A percentile compares a stretch with the other conserved stretches of the same genome.
These are phyloP conservation scores for Hydractinia echinata DNA, from an alignment of 30 jellyfish, hydroid and myxozoan genomes.

Conservation along the genomic window DNA sequence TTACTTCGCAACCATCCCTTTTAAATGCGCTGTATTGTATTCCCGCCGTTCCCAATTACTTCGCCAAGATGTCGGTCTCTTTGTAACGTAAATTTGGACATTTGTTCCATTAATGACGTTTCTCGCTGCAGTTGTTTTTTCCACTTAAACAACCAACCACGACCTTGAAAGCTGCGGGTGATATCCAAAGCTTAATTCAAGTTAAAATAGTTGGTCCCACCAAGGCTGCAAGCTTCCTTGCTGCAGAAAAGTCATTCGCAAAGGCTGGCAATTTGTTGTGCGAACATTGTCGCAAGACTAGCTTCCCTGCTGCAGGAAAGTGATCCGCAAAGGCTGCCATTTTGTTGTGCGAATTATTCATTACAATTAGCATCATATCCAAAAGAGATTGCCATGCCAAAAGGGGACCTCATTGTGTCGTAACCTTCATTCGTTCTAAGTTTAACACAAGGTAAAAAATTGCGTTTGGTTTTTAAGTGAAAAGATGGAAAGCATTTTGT, in stretches of 20 bases:
- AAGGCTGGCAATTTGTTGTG: no score
- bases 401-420: no score
- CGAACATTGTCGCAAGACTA: no score
- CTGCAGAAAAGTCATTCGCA: not conserved
- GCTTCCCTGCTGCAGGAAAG: no score
- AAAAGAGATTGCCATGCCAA: not conserved
- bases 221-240: not conserved
- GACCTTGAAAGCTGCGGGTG: not conserved
- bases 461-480: no score
- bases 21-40: not conserved
- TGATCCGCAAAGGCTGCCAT: no score
- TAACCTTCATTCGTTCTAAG: no score
- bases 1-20: not conserved
- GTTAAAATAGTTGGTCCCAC: not conserved
- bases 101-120: not conserved
- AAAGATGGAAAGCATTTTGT: no score
- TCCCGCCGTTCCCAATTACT: not conserved
- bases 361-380: not conserved
- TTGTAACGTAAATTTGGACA: not conserved
- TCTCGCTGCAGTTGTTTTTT: not conserved
- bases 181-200: not conserved
- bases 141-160: not conserved
- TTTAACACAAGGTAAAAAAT: no score
- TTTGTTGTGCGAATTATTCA: not conserved
- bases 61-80: not conserved